These are phyloP conservation scores for Drosophila parthenogenetica DNA, from an alignment of 2,888 invertebrate species.

Conservation along the genomic window DNA sequence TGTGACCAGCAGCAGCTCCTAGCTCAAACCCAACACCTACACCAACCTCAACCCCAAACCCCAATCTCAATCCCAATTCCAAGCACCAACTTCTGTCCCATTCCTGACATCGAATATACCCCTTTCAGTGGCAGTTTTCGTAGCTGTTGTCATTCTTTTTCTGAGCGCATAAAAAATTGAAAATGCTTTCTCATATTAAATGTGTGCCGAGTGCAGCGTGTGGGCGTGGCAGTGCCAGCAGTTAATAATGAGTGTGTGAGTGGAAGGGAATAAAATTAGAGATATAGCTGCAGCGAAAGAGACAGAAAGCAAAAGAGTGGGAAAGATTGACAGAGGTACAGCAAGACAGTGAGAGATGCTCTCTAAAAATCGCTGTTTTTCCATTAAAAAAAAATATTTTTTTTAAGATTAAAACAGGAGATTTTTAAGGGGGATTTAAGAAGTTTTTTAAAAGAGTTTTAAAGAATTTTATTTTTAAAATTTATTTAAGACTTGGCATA, in stretches of 20 bases:
- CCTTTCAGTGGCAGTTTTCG: conserved; percentile 25
- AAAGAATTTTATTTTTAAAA: no score
- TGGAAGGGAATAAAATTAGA: conserved; percentile 31
- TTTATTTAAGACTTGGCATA: no score
- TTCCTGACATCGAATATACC: conserved; percentile 28
- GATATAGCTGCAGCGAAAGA: background rate
- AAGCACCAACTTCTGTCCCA: background rate
- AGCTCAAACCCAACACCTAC: background rate
- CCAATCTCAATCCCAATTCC: no score
- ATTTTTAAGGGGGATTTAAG: no score
- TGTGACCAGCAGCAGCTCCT: conserved; percentile 23
- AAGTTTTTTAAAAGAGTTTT: no score
- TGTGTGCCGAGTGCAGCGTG: conserved; percentile 63
- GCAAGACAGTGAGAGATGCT: background rate
- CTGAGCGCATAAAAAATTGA: conserved; percentile 75
- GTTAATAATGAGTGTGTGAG: conserved; percentile 61
- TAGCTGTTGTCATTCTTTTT: conserved; percentile 38
- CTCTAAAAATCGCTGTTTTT: conserved; percentile 9
- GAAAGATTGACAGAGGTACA: background rate
- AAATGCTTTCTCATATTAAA: conserved; percentile 78
- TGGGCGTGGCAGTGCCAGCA: conserved; percentile 30
- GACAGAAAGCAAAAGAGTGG: background rate
- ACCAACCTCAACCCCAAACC: no score
- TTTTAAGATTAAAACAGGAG: background rate
- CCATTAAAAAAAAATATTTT: background rate